Conservation (phyloP, 2,797 vertebrate genomes). For the Gambelia wislizenii region DNA sequence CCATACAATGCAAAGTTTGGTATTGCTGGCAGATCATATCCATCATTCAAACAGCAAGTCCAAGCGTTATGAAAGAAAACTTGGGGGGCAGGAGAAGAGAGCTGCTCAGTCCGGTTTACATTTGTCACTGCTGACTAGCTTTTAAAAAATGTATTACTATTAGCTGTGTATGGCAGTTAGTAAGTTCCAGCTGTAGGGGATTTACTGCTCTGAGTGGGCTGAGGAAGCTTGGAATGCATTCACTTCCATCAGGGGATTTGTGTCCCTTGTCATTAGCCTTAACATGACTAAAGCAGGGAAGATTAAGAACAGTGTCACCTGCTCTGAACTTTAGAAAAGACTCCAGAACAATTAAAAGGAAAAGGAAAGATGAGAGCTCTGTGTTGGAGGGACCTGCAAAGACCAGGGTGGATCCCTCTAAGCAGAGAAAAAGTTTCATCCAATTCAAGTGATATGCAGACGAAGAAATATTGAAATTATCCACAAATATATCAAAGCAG, state of each 20-base stretch:
- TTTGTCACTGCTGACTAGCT: slow-evolving; percentile 93
- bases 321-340: slow-evolving; percentile 77
- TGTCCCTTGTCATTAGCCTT: slow-evolving; percentile 84
- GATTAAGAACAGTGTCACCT: slow-evolving; percentile 85
- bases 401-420: slow-evolving; percentile 10
- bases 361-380: slow-evolving; percentile 24
- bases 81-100: slow-evolving; percentile 66
- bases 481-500: neutral
- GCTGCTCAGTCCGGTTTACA: slow-evolving; percentile 84
- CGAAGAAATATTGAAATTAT: neutral
- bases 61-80: slow-evolving; percentile 79
- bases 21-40: slow-evolving; percentile 80
- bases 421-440: neutral
- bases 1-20: slow-evolving; percentile 70
- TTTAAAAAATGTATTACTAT: slow-evolving; percentile 91
- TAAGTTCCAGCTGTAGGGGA: slow-evolving; percentile 97
- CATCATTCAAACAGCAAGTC: slow-evolving; percentile 77
- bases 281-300: slow-evolving; percentile 79
- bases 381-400: neutral
- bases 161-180: slow-evolving; percentile 85
- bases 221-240: slow-evolving; percentile 92
- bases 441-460: neutral
- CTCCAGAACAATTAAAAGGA: slow-evolving; percentile 61
- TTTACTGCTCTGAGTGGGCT: slow-evolving; percentile 93
- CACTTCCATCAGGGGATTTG: slow-evolving; percentile 86